Evolutionary conservation across 2,797 vertebrate genomes (phyloP).

Genomic region (Enteromius viviparus): DNA sequence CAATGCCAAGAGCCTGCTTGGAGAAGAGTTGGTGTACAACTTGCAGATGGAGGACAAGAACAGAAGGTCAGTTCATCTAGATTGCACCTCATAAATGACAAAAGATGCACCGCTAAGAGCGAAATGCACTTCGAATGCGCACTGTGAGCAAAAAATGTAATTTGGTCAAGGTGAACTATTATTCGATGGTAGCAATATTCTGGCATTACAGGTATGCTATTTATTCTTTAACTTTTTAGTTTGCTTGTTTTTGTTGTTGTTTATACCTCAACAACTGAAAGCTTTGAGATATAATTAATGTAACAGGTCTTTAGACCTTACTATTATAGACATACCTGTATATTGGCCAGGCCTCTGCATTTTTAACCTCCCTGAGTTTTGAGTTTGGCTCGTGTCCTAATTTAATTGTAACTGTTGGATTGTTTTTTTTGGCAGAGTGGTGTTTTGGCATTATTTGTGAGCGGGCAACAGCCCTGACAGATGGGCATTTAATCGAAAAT

Average conservation of each 20-base stretch:
- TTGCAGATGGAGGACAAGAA: slow-evolving; percentile 95
- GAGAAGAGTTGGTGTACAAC: slow-evolving; percentile 87
- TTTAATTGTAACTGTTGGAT: slow-evolving; percentile 39
- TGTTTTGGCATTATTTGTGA: slow-evolving; percentile 39
- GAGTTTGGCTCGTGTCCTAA: neutral
- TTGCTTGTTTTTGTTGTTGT: no score
- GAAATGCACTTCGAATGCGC: neutral
- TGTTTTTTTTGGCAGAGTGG: slow-evolving; percentile 48
- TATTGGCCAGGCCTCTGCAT: neutral
- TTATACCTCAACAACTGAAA: neutral
- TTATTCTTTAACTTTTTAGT: neutral
- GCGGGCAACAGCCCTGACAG: slow-evolving; percentile 31
- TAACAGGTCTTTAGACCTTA: neutral
- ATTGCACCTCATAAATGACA: neutral
- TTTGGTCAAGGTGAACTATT: slow-evolving; percentile 18
- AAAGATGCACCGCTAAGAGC: neutral
- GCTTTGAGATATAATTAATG: neutral
- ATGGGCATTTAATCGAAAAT: slow-evolving; percentile 49
- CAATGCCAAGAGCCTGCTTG: slow-evolving; percentile 71
- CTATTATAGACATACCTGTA: neutral
- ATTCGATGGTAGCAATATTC: neutral
- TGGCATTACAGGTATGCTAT: neutral
- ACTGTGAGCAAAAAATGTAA: neutral
- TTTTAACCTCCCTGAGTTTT: neutral
- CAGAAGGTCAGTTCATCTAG: slow-evolving; percentile 79